Evolutionary conservation across 2,797 vertebrate genomes (phyloP).

Genomic region (Rousettus madagascariensis): DNA sequence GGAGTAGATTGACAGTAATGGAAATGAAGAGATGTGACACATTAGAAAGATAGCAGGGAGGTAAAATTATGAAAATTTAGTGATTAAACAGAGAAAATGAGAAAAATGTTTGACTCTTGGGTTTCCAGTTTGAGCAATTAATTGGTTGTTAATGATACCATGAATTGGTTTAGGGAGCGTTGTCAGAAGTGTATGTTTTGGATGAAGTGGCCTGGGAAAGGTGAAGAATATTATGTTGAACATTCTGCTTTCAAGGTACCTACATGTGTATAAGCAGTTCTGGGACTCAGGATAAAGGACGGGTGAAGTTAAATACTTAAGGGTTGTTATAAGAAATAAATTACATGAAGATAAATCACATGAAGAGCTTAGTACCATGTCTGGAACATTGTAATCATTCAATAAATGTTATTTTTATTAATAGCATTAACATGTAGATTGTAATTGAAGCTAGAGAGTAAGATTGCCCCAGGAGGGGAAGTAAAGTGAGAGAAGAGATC

Average conservation of each 20-base stretch:
- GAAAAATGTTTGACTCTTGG: not conserved
- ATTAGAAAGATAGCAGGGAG: not conserved
- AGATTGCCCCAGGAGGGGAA: not conserved
- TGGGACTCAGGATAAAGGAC: not conserved
- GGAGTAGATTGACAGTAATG: not conserved
- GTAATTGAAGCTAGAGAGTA: not conserved
- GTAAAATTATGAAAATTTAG: not conserved
- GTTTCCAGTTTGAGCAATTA: not conserved
- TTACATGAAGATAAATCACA: not conserved
- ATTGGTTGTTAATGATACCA: not conserved
- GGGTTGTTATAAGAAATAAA: not conserved
- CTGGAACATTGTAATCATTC: not conserved
- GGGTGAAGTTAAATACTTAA: not conserved
- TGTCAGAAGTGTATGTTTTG: not conserved
- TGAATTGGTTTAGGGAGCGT: not conserved
- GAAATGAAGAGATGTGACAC: not conserved
- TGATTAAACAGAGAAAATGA: not conserved
- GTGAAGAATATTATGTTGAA: not conserved
- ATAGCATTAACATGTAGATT: not conserved
- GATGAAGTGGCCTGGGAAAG: not conserved
- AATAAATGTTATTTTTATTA: not conserved
- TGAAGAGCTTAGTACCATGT: not conserved
- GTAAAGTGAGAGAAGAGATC: not conserved
- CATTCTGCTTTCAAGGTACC: not conserved
- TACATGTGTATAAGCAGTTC: not conserved